Conservation (phyloP, 2,113 vertebrate species). For the Peromyscus californicus region DNA sequence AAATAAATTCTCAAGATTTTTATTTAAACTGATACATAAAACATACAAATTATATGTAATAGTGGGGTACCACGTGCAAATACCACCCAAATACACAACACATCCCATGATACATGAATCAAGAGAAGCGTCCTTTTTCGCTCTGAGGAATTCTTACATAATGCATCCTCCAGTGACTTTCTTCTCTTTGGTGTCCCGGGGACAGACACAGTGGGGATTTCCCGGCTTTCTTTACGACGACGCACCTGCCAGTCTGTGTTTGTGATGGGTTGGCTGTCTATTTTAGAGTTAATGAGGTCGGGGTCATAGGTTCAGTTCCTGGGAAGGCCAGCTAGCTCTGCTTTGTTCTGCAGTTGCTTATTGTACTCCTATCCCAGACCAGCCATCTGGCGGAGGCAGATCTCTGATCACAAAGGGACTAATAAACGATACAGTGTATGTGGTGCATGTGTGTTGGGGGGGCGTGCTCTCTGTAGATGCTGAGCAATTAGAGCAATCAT, state of each 20-base stretch:
- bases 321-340: conserved; percentile 61
- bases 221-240: not conserved
- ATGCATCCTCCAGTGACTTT: conserved; percentile 6
- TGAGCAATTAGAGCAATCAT: conserved; percentile 51
- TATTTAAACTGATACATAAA: not conserved
- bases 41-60: not conserved
- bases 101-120: not conserved
- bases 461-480: not conserved
- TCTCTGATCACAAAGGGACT: conserved; percentile 69
- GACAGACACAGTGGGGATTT: not conserved
- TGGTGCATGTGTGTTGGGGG: not conserved
- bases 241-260: conserved; percentile 17
- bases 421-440: conserved; percentile 41
- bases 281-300: conserved; percentile 70
- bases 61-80: not conserved
- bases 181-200: not conserved
- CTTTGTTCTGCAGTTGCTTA: conserved; percentile 76
- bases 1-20: not conserved
- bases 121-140: not conserved
- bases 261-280: conserved; percentile 69
- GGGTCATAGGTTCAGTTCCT: conserved; percentile 70
- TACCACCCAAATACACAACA: too few relatives aligned
- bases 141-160: conserved; percentile 12
- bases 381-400: conserved; percentile 76
- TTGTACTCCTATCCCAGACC: conserved; percentile 56